These are phyloP conservation scores for Scytalopus superciliaris DNA, from an alignment of 2,113 vertebrate genomes.

Conservation along the genomic window DNA sequence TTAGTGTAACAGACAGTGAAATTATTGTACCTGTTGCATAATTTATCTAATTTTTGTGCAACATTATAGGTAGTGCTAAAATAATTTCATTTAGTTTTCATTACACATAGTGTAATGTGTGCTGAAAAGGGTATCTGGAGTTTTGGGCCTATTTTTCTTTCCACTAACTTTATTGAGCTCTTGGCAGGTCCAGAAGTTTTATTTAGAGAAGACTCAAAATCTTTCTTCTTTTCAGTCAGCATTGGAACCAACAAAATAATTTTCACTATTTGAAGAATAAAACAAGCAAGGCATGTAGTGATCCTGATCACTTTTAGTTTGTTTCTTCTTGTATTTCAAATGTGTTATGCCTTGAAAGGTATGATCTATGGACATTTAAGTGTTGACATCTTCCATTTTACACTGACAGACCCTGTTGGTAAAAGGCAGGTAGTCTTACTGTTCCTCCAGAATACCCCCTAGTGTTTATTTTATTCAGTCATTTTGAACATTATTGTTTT, in stretches of 20 bases:
- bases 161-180: neutral
- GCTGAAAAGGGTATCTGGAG: neutral
- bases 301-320: neutral
- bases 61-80: neutral
- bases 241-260: neutral
- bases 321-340: neutral
- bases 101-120: neutral
- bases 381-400: neutral
- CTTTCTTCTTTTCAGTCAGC: neutral
- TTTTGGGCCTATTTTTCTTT: rapidly evolving
- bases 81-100: neutral
- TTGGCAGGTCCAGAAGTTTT: neutral
- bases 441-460: neutral
- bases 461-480: neutral
- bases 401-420: neutral
- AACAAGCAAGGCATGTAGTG: neutral
- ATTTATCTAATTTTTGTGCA: neutral
- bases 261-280: neutral
- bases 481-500: neutral
- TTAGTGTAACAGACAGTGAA: neutral
- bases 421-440: neutral
- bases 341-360: neutral
- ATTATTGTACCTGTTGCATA: neutral
- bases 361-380: neutral
- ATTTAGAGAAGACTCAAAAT: neutral